phyloP scores from a whole-genome alignment of 2,888 invertebrate genomes.

The Cantharis rufa region DNA sequence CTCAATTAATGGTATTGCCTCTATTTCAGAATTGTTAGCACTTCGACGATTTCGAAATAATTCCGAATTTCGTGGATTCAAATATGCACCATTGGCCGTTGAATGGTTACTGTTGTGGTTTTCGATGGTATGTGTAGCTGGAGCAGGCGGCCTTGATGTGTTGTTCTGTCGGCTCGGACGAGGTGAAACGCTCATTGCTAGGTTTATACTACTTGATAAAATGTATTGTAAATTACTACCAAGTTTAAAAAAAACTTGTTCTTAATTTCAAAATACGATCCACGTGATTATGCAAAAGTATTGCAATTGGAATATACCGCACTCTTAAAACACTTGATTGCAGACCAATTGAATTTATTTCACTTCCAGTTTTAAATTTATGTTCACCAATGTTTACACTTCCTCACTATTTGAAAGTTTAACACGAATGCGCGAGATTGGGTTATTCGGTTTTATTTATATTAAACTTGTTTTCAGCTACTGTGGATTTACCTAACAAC shows the following conservation, averaged over 20 bases:
- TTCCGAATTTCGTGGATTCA: constrained; percentile 7
- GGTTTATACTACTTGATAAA: neutral
- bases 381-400: neutral
- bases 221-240: neutral
- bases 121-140: constrained; percentile 1
- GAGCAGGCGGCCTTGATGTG: constrained; percentile 10
- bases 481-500: constrained; percentile 16
- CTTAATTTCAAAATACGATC: neutral
- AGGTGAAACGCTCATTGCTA: constrained; percentile 12
- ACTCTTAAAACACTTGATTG: neutral
- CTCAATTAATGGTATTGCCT: constrained; percentile 20
- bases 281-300: neutral
- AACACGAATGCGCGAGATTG: neutral
- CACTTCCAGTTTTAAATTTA: neutral
- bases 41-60: constrained; percentile 6
- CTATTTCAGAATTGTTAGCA: neutral
- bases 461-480: neutral
- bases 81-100: neutral
- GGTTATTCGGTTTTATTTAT: neutral
- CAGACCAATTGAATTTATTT: neutral
- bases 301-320: neutral
- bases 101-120: neutral
- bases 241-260: neutral
- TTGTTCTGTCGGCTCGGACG: constrained; percentile 1
- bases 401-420: neutral